Evolutionary conservation across 2,797 vertebrate species (phyloP).

Genomic region (Myripristis murdjan): DNA sequence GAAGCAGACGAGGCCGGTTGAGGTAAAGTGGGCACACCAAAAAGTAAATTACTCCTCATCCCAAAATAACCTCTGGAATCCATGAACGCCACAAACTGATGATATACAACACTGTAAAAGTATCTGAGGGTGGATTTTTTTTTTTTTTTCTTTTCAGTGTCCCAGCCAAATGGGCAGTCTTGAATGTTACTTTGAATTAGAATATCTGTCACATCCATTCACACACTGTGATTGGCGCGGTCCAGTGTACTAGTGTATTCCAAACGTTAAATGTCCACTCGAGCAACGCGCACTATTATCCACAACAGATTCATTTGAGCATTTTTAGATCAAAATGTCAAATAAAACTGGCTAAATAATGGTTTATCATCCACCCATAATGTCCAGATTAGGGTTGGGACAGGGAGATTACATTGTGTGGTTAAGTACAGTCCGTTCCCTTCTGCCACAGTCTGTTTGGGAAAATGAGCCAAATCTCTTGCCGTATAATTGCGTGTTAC

Average conservation of each 20-base stretch:
- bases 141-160: constrained; percentile 49
- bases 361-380: constrained; percentile 26
- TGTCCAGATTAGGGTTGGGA: constrained; percentile 51
- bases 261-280: constrained; percentile 15
- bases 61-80: not conserved
- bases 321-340: constrained; percentile 27
- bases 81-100: not conserved
- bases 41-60: not conserved
- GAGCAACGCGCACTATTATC: constrained; percentile 11
- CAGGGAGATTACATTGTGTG: constrained; percentile 47
- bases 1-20: no score
- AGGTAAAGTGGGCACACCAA: no score
- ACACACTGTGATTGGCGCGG: not conserved
- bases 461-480: constrained; percentile 51
- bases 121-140: constrained; percentile 33
- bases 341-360: constrained; percentile 13
- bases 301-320: constrained; percentile 19
- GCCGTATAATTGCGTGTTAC: constrained; percentile 52
- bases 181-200: constrained; percentile 21
- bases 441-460: constrained; percentile 29
- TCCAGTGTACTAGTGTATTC: constrained; percentile 1
- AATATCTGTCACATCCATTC: constrained; percentile 31
- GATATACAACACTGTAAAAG: constrained; percentile 12
- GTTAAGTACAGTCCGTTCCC: not conserved
- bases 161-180: constrained; percentile 3